Conservation (phyloP, 2,113 vertebrate species). For the Lontra canadensis region DNA sequence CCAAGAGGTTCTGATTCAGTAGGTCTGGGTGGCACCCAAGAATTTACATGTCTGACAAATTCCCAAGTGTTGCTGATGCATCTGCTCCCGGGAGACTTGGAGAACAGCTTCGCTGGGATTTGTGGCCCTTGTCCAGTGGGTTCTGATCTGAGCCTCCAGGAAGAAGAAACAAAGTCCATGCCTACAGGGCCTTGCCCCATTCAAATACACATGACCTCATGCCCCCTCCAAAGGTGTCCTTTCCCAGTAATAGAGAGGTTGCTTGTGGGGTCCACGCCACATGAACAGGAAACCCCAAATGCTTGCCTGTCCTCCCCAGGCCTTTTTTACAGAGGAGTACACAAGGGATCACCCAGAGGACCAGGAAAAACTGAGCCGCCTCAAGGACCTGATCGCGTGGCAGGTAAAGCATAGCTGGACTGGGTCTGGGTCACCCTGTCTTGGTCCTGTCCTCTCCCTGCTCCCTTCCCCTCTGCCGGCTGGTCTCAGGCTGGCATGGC, state of each 20-base stretch:
- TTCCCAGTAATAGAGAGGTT: background rate
- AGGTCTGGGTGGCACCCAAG: background rate
- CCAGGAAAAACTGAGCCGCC: conserved; percentile 91
- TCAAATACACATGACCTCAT: background rate
- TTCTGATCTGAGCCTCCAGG: background rate
- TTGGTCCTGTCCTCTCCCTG: fast-evolving
- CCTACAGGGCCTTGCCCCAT: background rate
- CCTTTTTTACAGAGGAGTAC: conserved; percentile 97
- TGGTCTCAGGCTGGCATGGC: background rate
- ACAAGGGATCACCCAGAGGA: conserved; percentile 90
- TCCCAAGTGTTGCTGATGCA: background rate
- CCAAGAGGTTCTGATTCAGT: background rate
- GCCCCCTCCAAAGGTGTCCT: background rate
- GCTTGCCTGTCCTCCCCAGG: conserved; percentile 82
- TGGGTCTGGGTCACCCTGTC: fast-evolving
- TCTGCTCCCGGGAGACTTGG: background rate
- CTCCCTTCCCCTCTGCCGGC: background rate
- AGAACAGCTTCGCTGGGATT: background rate
- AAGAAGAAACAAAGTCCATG: too few relatives aligned
- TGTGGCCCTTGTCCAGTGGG: background rate
- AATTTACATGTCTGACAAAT: background rate
- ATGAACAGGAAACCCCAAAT: background rate
- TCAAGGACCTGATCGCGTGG: conserved; percentile 99
- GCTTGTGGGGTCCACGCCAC: fast-evolving
- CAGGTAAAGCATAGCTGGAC: conserved; percentile 87